Evolutionary conservation across 2,797 vertebrate genomes (phyloP).

Genomic region (Lagorchestes hirsutus): DNA sequence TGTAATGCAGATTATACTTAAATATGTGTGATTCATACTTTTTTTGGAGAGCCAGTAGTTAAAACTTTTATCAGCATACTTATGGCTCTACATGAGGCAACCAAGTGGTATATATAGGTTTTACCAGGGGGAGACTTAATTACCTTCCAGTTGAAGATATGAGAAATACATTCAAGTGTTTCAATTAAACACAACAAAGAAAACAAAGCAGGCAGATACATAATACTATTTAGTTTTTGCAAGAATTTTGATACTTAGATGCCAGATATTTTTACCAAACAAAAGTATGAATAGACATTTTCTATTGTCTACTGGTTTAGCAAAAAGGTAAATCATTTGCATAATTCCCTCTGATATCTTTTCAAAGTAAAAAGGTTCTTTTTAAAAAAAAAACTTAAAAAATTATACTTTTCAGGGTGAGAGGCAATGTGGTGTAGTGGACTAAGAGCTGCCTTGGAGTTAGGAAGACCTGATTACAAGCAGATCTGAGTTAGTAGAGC

Average conservation of each 20-base stretch:
- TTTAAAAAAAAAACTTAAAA: neutral
- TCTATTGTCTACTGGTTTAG: neutral
- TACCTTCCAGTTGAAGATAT: slow-evolving; percentile 13
- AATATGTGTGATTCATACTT: neutral
- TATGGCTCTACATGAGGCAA: neutral
- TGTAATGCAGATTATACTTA: neutral
- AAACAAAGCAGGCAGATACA: slow-evolving; percentile 8
- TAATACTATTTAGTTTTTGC: slow-evolving; percentile 20
- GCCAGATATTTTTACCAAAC: neutral
- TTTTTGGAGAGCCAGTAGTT: neutral
- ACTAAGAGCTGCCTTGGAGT: neutral
- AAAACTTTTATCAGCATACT: neutral
- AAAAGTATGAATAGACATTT: slow-evolving; percentile 23
- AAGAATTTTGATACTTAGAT: slow-evolving; percentile 41
- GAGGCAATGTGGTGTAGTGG: neutral
- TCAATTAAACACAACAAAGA: slow-evolving; percentile 18
- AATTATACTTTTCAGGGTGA: neutral
- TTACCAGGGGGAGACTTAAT: neutral
- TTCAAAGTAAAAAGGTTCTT: neutral
- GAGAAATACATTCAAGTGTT: slow-evolving; percentile 11
- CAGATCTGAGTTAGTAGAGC: neutral
- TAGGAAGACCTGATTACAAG: neutral
- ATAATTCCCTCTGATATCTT: neutral
- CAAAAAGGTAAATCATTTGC: neutral
- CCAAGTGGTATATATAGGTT: neutral